These are phyloP conservation scores for Trinectes maculatus DNA, from an alignment of 2,113 vertebrate genomes.

Conservation along the genomic window DNA sequence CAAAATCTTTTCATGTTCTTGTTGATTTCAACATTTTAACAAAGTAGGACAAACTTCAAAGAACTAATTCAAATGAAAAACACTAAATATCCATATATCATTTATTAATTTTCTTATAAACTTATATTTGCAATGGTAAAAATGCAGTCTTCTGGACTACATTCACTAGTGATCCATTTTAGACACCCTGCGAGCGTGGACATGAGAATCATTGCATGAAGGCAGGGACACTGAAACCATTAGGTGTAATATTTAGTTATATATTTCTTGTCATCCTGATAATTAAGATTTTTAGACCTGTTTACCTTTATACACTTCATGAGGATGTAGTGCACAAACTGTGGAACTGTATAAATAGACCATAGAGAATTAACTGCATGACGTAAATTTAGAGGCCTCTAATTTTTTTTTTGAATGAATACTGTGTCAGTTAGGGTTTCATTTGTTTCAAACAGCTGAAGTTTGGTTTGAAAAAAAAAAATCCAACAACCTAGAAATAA, in stretches of 20 bases:
- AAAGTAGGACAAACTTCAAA: neutral
- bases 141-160: conserved; percentile 38
- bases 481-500: conserved; percentile 25
- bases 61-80: neutral
- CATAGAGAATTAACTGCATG: neutral
- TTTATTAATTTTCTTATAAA: conserved; percentile 71
- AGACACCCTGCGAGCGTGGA: conserved; percentile 7
- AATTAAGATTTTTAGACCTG: conserved; percentile 1
- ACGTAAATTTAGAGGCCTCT: neutral
- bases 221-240: neutral
- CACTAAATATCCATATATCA: conserved; percentile 49
- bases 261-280: neutral
- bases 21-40: neutral
- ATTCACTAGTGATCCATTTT: conserved; percentile 41
- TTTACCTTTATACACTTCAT: conserved; percentile 25
- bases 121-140: conserved; percentile 42
- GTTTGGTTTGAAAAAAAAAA: conserved; percentile 4
- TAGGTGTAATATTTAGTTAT: no score
- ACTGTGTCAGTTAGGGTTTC: conserved; percentile 17
- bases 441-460: conserved; percentile 49
- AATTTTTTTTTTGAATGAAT: conserved; percentile 14
- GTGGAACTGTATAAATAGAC: conserved; percentile 16
- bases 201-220: neutral
- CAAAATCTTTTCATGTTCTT: neutral
- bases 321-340: conserved; percentile 26